Evolutionary conservation across 2,113 vertebrate species (phyloP), one percentile per base, ranked within the genome.

Genomic region (Psilopogon haemacephalus): DNA sequence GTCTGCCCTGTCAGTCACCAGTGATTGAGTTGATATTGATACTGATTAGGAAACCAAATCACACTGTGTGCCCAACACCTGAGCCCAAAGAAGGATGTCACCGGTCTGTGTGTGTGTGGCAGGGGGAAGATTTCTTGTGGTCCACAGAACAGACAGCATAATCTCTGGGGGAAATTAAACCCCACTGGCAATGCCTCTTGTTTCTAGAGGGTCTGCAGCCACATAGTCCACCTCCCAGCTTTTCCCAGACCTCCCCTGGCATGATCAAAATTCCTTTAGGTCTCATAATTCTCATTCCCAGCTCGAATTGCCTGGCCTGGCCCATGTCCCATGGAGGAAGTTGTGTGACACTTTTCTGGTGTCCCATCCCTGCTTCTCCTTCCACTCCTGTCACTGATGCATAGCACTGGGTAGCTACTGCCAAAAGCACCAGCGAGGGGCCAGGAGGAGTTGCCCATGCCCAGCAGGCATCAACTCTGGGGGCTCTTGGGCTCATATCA

Each of bases 21-120:
- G 46, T 85, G 83, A 95, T 68, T 91, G 90, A 86, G 92, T 65
- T 91, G 46, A 52, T 94, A 74, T 84, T 86, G 82, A 68, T 21
- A 58, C 72, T 27, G 35, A 89, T 79, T 65, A 81, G n/a, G 81
- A 78, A 91, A 75, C 23, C 23, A 50, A 85, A 17, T 55, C 89
- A 79, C 37, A 64, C 21, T 5, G 3, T 7, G 30, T 50, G 56
- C 27, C 32, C 27, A 54, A 6, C 50, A 83, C 40, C 64, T 63
- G 67, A 48, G 69, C 62, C 58, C 24, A 7, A 75, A 74, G 62
- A 15, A 15, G 27, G 24, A 12, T 1, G 1, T 35, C n/a, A 32
- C n/a, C 5, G 13, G 40, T 48, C 10, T 48, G 46, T 48, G 46
- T 48, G 46, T 48, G 46, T 23, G 20, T 23, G 23, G 42, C 42